Evolutionary conservation across 2,113 vertebrate species (phyloP).

Genomic region (Sporophila hypoxantha): DNA sequence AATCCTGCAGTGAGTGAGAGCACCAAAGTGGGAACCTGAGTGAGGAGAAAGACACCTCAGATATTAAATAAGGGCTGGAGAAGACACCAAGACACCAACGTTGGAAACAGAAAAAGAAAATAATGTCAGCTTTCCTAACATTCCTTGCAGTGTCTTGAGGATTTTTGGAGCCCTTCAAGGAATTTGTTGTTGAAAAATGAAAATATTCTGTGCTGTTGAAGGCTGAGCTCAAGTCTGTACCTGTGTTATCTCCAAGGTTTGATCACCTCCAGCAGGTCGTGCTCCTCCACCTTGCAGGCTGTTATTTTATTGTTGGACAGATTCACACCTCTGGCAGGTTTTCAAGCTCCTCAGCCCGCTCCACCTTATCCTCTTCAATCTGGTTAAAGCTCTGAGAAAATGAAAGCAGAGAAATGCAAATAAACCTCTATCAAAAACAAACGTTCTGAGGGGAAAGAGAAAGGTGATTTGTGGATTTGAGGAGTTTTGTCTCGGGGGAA

Average conservation of each 20-base stretch:
- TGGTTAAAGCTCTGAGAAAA: constrained; percentile 78
- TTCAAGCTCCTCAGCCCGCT: constrained; percentile 75
- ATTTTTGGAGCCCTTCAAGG: not conserved
- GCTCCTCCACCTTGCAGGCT: constrained; percentile 77
- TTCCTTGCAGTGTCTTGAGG: not conserved
- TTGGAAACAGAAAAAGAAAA: not conserved
- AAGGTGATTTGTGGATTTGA: too few species aligned
- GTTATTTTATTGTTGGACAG: constrained; percentile 82
- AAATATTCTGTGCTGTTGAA: not conserved
- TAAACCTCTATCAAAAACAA: not conserved
- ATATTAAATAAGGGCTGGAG: not conserved
- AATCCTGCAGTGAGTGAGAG: not conserved
- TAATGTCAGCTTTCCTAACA: not conserved
- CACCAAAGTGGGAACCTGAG: not conserved
- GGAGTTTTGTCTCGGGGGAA: too few species aligned
- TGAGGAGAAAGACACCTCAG: not conserved
- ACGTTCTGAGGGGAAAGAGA: too few species aligned
- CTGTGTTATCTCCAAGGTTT: constrained; percentile 86
- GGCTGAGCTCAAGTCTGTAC: constrained; percentile 52
- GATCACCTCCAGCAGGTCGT: constrained; percentile 73
- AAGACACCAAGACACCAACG: not conserved
- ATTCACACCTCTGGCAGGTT: constrained; percentile 76
- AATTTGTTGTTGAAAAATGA: not conserved
- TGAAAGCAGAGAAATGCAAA: not conserved
- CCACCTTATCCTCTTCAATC: constrained; percentile 74